These are phyloP conservation scores for Phrynosoma platyrhinos DNA, from an alignment of 2,113 vertebrate species.

Conservation along the genomic window DNA sequence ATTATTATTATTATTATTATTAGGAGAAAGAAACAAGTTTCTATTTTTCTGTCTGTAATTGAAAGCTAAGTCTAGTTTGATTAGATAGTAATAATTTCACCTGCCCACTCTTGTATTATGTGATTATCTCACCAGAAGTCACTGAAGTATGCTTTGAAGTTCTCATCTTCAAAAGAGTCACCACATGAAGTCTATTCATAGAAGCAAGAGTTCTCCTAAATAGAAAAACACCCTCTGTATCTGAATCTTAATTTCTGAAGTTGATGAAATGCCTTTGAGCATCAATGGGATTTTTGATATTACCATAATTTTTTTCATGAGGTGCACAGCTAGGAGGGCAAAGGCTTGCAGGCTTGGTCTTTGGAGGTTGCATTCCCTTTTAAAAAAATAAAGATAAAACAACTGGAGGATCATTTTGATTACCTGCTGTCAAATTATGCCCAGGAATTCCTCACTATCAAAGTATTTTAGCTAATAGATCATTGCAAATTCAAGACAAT, in stretches of 20 bases:
- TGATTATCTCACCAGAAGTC: constrained; percentile 75
- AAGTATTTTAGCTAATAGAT: constrained; percentile 26
- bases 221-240: constrained; percentile 66
- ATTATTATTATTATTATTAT: no score
- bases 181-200: constrained; percentile 69
- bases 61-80: constrained; percentile 63
- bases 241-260: constrained; percentile 72
- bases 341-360: constrained; percentile 56
- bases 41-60: constrained; percentile 14
- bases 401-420: constrained; percentile 61
- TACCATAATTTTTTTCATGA: constrained; percentile 71
- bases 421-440: constrained; percentile 59
- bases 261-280: constrained; percentile 73
- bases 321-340: constrained; percentile 60
- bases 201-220: constrained; percentile 71
- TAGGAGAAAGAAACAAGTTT: no score
- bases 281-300: constrained; percentile 76
- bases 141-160: constrained; percentile 76
- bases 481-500: constrained; percentile 48
- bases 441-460: constrained; percentile 40
- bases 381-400: constrained; percentile 60
- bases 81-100: constrained; percentile 73
- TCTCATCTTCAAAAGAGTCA: constrained; percentile 72
- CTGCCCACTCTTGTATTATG: constrained; percentile 71
- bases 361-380: constrained; percentile 54